Evolutionary conservation across 2,113 vertebrate species (phyloP), one percentile per base, ranked within the genome.

Genomic region (Sebastes fasciatus): DNA sequence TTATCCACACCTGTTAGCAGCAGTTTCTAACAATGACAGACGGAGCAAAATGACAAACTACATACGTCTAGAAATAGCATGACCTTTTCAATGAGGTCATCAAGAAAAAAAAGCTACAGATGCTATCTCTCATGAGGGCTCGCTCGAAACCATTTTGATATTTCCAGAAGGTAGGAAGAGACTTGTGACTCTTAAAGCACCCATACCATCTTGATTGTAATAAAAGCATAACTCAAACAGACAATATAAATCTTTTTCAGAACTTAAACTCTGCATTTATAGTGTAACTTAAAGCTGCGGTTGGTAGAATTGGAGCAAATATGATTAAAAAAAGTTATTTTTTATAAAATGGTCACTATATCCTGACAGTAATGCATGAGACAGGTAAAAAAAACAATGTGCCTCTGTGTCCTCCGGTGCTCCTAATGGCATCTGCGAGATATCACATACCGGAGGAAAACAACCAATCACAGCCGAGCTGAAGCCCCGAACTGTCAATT

Each of bases 1-100:
- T 82, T 80, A 85, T 58, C 43, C 34, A 80, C 84, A 87, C 71
- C 80, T 86, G 84, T 91, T 88, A 86, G 78, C 65, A 86, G 78
- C 65, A 45, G 55, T 68, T 86, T 83, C 79, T 77, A 77, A 83
- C 75, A 79, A 77, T 66, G n/a, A 80, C 48, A 74, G 63, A 74
- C 60, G 10, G 75, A 84, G 71, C 16, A 63, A 75, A 86, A 80
- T 79, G 77, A 77, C 77, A 79, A 74, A 73, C 23, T 14, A 40
- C 65, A 60, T 55, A 48, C 51, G 13, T 64, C 34, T 34, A 42
- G 40, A n/a, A 83, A 79, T 2, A 65, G 73, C 19, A 34, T 42
- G 40, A 85, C 67, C 80, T 73, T 58, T 75, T 45, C 21, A 48
- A 19, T 65, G 61, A 84, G 34, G 80, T 77, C 74, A 74, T 55